Evolutionary conservation across 2,113 vertebrate species (phyloP), one percentile per base, ranked within the genome.

Genomic region (Ardeotis arabs): DNA sequence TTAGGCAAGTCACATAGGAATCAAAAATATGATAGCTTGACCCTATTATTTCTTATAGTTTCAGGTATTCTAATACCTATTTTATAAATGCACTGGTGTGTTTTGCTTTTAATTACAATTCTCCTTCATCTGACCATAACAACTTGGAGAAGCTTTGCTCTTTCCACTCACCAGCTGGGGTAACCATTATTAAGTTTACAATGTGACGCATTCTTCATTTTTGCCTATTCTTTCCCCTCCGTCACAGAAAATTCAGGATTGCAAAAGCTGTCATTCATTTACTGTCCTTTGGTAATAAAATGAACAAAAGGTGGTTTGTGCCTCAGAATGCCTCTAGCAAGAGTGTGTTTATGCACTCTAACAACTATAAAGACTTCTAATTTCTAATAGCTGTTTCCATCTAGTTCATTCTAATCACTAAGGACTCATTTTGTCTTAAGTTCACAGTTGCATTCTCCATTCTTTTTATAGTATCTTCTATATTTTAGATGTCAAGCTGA

Each of bases 321-420:
- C 80, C 55, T 87, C 39, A 88, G 86, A 85, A 77, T 41, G 70
- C 56, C 45, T 97, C 62, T 76, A 90, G 72, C 75, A 91, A 74
- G 77, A 93, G 16, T 59, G 24, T 80, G 52, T 92, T 96, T 95
- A 90, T 96, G 88, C 45, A 84, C 33, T 89, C 33, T 72, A 93
- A 92, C 44, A 94, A 84, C 41, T 93, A 85, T 41, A 94, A 93
- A 96, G 91, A 60, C 44, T 94, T 92, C 63, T 96, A 84, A 95
- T 95, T 93, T 95, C 90, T 77, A 68, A 91, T 59, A 95, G 66
- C 21, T 93, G 39, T 95, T 96, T 95, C 69, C 64, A 28, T 90
- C 63, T 93, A 52, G 21, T 87, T 96, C 27, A 56, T 92, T 85
- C 31, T 82, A 90, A 86, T 96, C 59, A 80, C 84, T 77, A 89